Conservation (phyloP, 1,140 invertebrate species). For the Drosophila yakuba region DNA sequence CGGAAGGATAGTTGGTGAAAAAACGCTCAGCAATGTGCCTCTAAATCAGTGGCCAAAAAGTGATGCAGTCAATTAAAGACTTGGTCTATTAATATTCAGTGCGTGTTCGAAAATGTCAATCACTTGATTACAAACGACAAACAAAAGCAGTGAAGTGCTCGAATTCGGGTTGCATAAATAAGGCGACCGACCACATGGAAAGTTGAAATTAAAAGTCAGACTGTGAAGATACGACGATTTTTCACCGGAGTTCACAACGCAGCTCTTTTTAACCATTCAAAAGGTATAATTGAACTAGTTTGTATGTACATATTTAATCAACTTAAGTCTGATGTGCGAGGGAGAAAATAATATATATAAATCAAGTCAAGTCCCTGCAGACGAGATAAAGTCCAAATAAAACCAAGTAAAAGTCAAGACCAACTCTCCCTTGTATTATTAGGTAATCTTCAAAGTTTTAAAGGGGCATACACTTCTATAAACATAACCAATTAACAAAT, state of each 20-base stretch:
- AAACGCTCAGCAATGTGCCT: constrained; percentile 27
- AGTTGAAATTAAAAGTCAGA: constrained; percentile 43
- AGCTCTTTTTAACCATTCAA: constrained; percentile 45
- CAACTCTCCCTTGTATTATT: background rate
- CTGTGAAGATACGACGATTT: constrained; percentile 47
- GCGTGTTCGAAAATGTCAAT: constrained; percentile 61
- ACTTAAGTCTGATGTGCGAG: constrained; percentile 6
- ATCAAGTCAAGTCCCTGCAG: constrained; percentile 2
- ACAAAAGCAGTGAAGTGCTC: constrained; percentile 45
- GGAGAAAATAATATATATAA: constrained; percentile 29
- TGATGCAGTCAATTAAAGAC: constrained; percentile 15
- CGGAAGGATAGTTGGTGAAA: constrained; percentile 18
- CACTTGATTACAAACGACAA: constrained; percentile 58
- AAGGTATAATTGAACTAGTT: constrained; percentile 49
- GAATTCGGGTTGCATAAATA: constrained; percentile 42
- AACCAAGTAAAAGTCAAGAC: constrained; percentile 5
- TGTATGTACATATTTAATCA: constrained; percentile 46
- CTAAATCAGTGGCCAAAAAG: constrained; percentile 17
- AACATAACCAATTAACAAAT: no score
- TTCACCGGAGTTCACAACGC: constrained; percentile 31
- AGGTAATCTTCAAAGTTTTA: background rate
- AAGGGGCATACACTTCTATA: no score
- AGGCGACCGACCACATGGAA: constrained; percentile 29
- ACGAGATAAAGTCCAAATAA: constrained; percentile 3
- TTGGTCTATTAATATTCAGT: constrained; percentile 57